Percentiles rank a stretch among this genome's conserved stretches.
These are phyloP conservation scores for Chaenodraco wilsoni DNA, from an alignment of 2,797 vertebrate species.

Conservation along the genomic window DNA sequence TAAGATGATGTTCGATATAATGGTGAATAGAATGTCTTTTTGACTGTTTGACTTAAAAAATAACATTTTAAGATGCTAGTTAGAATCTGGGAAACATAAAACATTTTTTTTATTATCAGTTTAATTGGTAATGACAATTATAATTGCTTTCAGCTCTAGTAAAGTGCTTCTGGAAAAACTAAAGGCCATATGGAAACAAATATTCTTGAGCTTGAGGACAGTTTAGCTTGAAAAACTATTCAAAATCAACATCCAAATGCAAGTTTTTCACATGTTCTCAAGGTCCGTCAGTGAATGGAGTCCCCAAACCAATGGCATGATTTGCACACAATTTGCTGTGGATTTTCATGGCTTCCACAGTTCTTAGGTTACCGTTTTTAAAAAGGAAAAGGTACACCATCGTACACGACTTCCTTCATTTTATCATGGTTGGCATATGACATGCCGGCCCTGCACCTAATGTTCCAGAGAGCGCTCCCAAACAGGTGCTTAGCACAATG, in stretches of 20 bases:
- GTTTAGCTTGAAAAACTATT: neutral
- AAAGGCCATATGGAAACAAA: neutral
- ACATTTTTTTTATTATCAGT: neutral
- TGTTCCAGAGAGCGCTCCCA: slow-evolving; percentile 11
- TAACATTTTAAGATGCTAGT: neutral
- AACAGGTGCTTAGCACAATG: slow-evolving; percentile 9
- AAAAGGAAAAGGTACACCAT: neutral
- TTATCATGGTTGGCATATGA: neutral
- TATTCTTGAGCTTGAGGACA: neutral
- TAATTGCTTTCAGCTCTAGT: no score
- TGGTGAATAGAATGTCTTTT: neutral
- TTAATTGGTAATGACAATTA: neutral
- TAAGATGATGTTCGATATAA: neutral
- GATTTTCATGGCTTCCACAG: neutral
- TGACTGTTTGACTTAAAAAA: neutral
- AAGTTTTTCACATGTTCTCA: neutral
- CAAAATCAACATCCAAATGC: neutral
- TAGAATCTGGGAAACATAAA: neutral
- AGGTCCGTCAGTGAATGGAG: neutral
- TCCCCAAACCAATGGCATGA: neutral
- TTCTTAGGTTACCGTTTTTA: neutral
- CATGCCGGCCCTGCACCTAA: neutral
- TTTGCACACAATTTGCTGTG: neutral
- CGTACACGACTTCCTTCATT: neutral
- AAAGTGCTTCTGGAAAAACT: neutral